Evolutionary conservation across 2,888 invertebrate genomes (phyloP), one percentile per base, ranked within the genome.

Genomic region (Xiphydria camelus): DNA sequence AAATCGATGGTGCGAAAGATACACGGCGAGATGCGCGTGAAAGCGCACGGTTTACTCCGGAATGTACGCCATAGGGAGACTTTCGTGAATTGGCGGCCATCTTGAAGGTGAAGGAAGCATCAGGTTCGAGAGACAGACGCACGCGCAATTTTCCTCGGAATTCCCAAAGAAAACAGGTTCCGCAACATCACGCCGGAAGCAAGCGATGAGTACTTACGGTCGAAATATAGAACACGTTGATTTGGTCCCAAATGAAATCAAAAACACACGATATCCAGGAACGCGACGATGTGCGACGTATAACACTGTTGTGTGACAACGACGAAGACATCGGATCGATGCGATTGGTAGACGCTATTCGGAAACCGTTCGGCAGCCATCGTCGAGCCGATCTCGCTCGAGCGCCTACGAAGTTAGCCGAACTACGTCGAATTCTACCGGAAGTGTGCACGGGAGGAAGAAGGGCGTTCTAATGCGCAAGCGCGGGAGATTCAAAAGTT

Each of bases 311-410:
- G 61, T 66, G 59, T 65, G 67, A 67, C 70, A 69, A 66, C 68
- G 70, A 67, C 64, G 65, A 64, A 62, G 61, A 62, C 50, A 59
- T 59, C 49, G 63, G 68, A 70, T 70, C 71, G 60, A 70, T 70
- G 61, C 66, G 57, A 69, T 66, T 69, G 68, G 69, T 43, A 45
- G 49, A 19, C 25, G 22, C 33, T 23, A 31, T 34, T 12, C 39
- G 26, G 23, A 22, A 33, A 26, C 51, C 21, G 21, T 46, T 57
- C 64, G 67, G 57, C 41, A 44, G 33, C 33, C 14, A 47, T 63
- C 64, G 63, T 40, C 33, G 34, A 23, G 18, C 20, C 6, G 21
- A 21, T 15, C 9, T 4, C n/a, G 34, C 38, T 44, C 50, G 54
- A 52, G 10, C 21, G 37, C 36, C 9, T 36, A 26, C 45, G 43